Evolutionary conservation across 2,888 invertebrate species (phyloP).

Genomic region (Antitype chi): DNA sequence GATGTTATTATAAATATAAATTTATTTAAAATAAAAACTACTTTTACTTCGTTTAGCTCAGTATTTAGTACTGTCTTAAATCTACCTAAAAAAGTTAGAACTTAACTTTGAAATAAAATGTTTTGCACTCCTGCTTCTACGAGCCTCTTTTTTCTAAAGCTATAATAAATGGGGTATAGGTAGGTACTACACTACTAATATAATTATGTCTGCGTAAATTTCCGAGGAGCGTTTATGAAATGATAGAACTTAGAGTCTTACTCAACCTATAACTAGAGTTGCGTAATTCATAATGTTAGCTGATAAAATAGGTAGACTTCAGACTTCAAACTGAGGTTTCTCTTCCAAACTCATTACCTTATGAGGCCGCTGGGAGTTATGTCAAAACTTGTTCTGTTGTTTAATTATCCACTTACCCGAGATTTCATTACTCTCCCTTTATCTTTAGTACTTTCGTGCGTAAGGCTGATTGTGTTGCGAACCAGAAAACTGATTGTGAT

Average conservation of each 20-base stretch:
- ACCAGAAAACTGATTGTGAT: constrained; percentile 46
- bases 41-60: no score
- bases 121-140: no score
- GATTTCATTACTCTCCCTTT: constrained; percentile 65
- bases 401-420: constrained; percentile 63
- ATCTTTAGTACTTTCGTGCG: constrained; percentile 43
- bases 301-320: constrained; percentile 52
- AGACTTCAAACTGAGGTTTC: constrained; percentile 49
- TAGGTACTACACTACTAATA: no score
- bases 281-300: constrained; percentile 49
- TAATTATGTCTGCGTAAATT: background rate
- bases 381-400: constrained; percentile 64
- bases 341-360: constrained; percentile 67
- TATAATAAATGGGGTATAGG: no score
- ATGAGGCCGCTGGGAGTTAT: constrained; percentile 67
- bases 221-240: background rate
- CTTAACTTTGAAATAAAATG: no score
- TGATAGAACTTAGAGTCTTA: background rate
- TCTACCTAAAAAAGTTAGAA: no score
- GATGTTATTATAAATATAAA: no score
- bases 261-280: constrained; percentile 6
- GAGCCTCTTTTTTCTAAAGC: no score
- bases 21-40: no score
- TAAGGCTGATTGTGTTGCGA: constrained; percentile 43
- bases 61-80: no score